Evolutionary conservation across 2,113 vertebrate genomes (phyloP).

Genomic region (Mastomys coucha): DNA sequence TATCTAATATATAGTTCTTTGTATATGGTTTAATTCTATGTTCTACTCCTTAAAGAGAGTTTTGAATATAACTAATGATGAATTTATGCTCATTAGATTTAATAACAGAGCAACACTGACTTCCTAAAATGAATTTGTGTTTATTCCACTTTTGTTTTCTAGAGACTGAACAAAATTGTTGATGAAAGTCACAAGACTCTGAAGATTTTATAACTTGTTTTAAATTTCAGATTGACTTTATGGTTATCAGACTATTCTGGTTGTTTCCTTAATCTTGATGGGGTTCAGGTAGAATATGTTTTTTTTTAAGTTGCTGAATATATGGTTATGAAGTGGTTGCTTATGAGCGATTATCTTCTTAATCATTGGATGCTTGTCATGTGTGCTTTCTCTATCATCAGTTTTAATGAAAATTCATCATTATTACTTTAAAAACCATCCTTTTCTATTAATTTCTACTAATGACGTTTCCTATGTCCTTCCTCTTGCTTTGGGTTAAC

Average conservation of each 20-base stretch:
- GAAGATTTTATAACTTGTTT: slow-evolving; percentile 13
- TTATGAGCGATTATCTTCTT: not conserved
- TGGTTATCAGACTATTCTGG: not conserved
- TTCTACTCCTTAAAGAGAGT: not conserved
- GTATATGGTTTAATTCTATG: not conserved
- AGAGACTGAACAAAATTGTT: not conserved
- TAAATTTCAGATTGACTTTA: slow-evolving; percentile 9
- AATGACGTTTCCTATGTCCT: not conserved
- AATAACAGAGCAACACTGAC: not conserved
- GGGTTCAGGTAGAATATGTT: not conserved
- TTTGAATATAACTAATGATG: not conserved
- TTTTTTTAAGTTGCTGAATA: not conserved
- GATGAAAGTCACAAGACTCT: not conserved
- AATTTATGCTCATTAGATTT: not conserved
- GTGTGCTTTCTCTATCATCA: not conserved
- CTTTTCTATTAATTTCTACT: not conserved
- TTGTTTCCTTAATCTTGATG: not conserved
- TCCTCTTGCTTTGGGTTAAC: not conserved
- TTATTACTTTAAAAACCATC: not conserved
- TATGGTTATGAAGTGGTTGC: not conserved
- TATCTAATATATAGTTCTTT: too few species aligned
- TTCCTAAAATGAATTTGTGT: not conserved
- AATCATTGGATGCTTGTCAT: not conserved
- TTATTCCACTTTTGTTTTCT: not conserved
- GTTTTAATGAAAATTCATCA: not conserved